Conservation (phyloP, 2,888 invertebrate species). For the Acrobasis consociella region DNA sequence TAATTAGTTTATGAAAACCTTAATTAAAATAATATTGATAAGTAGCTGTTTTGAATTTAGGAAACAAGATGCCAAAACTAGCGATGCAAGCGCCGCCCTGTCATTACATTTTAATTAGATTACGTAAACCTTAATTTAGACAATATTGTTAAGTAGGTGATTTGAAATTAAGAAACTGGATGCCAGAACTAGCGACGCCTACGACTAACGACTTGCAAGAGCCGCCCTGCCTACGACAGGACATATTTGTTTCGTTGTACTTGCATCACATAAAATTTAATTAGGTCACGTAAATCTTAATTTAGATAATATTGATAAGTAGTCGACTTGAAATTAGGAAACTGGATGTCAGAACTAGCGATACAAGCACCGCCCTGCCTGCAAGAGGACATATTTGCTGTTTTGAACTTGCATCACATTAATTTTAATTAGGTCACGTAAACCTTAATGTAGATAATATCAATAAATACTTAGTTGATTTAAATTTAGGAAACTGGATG, state of each 20-base stretch:
- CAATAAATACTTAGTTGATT: too few species aligned
- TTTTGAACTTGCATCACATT: slow-evolving; percentile 45
- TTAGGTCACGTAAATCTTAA: too few species aligned
- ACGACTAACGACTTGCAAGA: too few species aligned
- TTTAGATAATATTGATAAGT: too few species aligned
- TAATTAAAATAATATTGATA: too few species aligned
- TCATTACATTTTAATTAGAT: background rate
- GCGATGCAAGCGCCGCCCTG: slow-evolving; percentile 58
- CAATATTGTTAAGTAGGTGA: too few species aligned
- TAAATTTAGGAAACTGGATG: slow-evolving; percentile 58
- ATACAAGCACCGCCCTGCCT: slow-evolving; percentile 59
- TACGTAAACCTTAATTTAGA: too few species aligned
- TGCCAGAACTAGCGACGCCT: slow-evolving; percentile 62
- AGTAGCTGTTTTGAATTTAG: slow-evolving; percentile 37
- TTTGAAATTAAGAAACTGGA: slow-evolving; percentile 55
- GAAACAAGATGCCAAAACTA: slow-evolving; percentile 65
- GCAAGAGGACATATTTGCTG: slow-evolving; percentile 59
- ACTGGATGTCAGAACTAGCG: slow-evolving; percentile 64
- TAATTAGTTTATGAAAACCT: too few species aligned
- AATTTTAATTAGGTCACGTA: too few species aligned
- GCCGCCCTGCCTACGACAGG: slow-evolving; percentile 60
- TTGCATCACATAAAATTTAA: slow-evolving; percentile 27
- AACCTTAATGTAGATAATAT: too few species aligned
- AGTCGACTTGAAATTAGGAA: slow-evolving; percentile 42
- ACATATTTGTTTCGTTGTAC: slow-evolving; percentile 62